Evolutionary conservation across 2,113 vertebrate species (phyloP).

Genomic region (Cromileptes altivelis): DNA sequence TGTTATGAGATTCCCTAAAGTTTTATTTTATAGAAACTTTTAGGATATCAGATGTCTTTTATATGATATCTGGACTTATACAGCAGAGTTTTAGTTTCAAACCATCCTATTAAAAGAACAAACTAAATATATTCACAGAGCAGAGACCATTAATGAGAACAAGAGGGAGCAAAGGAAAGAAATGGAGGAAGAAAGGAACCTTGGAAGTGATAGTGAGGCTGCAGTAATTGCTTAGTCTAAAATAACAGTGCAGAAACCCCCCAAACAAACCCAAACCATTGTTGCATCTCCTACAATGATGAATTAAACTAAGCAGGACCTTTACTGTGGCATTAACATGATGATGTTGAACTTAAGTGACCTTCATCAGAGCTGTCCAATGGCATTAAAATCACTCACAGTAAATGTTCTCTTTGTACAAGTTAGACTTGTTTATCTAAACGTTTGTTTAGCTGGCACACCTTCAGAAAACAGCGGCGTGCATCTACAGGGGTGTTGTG

Average conservation of each 20-base stretch:
- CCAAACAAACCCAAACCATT: not conserved
- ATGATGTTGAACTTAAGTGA: constrained; percentile 8
- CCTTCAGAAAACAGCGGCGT: not conserved
- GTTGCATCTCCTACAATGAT: not conserved
- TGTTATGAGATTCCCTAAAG: not conserved
- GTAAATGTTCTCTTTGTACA: not conserved
- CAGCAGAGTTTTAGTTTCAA: constrained; percentile 2
- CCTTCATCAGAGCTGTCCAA: not conserved
- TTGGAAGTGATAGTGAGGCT: not conserved
- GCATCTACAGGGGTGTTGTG: not conserved
- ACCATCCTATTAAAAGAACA: not conserved
- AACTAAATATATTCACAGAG: not conserved
- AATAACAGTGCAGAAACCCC: not conserved
- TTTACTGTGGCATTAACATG: constrained; percentile 14
- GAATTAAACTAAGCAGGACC: not conserved
- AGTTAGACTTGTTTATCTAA: not conserved
- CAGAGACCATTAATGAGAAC: not conserved
- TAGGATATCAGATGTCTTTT: not conserved
- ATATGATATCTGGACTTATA: not conserved
- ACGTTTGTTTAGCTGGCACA: not conserved
- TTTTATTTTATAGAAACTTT: not conserved
- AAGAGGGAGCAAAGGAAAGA: not conserved
- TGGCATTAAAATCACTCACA: not conserved
- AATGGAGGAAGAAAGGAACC: not conserved
- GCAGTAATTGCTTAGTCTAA: constrained; percentile 5